A percentile compares a stretch with the other conserved stretches of the same genome.
Evolutionary conservation across 2,113 vertebrate genomes (phyloP).

Genomic region (Zosterops pallidus): DNA sequence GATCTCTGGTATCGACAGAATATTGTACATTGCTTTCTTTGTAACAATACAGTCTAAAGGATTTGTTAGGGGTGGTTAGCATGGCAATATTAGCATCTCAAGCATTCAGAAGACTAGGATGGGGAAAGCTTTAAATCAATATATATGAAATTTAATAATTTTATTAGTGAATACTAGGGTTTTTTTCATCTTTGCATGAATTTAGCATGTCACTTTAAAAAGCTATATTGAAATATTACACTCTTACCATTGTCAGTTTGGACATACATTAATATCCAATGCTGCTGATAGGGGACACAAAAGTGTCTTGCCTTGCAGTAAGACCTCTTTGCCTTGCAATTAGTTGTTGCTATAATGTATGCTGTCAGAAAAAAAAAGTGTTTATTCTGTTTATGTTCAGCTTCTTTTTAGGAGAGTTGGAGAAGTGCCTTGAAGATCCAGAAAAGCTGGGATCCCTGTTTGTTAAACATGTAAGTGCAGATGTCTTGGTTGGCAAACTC

Average conservation of each 20-base stretch:
- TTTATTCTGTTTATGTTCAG: constrained; percentile 69
- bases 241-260: background rate
- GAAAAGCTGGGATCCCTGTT: constrained; percentile 92
- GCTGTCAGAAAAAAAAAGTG: background rate
- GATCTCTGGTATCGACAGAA: background rate
- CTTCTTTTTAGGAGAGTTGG: constrained; percentile 94
- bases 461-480: constrained; percentile 88
- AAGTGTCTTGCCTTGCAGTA: background rate
- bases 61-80: background rate
- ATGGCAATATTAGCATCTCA: background rate
- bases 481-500: background rate
- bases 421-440: constrained; percentile 97
- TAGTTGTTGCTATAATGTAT: background rate
- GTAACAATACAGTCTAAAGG: background rate
- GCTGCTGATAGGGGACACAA: background rate
- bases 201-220: background rate
- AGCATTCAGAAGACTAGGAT: background rate
- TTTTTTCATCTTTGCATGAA: background rate
- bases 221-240: background rate
- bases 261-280: background rate
- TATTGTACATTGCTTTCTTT: background rate
- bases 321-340: background rate
- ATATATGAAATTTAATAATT: background rate
- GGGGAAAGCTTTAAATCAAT: background rate
- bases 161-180: background rate